Base-by-base conservation (phyloP, 1,140 invertebrate species). In the Glossosoma conforme region DNA sequence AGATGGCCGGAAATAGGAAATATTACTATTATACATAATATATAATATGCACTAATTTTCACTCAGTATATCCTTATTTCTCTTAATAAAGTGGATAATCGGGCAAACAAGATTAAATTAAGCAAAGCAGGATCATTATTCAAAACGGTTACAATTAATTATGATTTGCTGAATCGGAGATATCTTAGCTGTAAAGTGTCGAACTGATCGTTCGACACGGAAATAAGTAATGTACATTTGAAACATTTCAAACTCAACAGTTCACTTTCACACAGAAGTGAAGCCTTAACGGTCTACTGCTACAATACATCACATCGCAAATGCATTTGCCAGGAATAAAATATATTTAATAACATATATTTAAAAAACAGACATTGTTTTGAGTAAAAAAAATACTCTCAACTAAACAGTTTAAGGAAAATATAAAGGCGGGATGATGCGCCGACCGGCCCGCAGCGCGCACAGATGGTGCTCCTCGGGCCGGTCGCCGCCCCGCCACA, bases 261-360 rank as follows among this genome's bases (percentile, higher is more conserved):
- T 72, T 58, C 41, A 46, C 25, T 24, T n/a, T n/a, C n/a, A n/a
- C n/a, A n/a, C n/a, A n/a, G n/a, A n/a, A 48, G 24, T 66, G 67
- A 76, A 77, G 75, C 70, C 75, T 77, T 77, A 78, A 74, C 69
- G 68, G 70, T 69, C 69, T 73, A 83, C 77, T 76, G 81, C 82
- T 84, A 83, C 83, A 83, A 82, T 83, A 83, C 79, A 83, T 84
- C 81, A 84, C 82, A 82, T 84, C 81, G 82, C 81, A 84, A 84
- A 79, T 81, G 81, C 80, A 81, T 83, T 77, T 81, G 80, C 80
- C 80, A 81, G 79, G 77, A 82, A 83, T 83, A 84, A 82, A 83
- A 83, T 83, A 84, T 82, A 82, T 74, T 78, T 78, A 75, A 82
- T 81, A 83, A 82, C 79, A 82, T 81, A 77, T 78, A 80, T 77